Conservation (phyloP, 53 echinoderm and acorn worm genomes). For the Holothuria leucospilota region DNA sequence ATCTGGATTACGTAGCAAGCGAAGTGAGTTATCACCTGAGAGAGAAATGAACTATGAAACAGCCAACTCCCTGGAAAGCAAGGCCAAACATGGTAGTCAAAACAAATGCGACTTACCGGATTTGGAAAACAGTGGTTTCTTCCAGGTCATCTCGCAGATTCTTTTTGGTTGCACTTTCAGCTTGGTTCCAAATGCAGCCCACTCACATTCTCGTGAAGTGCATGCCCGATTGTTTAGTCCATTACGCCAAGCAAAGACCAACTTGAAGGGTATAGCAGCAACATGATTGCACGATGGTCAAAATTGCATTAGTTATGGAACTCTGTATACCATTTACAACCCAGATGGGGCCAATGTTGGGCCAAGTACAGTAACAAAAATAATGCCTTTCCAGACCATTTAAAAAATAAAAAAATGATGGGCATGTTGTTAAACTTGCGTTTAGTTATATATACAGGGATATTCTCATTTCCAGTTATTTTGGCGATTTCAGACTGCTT, state of each 20-base stretch:
- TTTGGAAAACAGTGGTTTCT: constrained; percentile 18
- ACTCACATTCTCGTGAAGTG: constrained; percentile 38
- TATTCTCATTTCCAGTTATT: too few relatives aligned
- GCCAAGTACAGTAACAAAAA: constrained; percentile 6
- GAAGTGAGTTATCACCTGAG: background rate
- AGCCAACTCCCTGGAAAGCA: background rate
- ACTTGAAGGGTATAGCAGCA: constrained; percentile 41
- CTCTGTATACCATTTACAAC: background rate
- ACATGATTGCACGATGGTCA: constrained; percentile 48
- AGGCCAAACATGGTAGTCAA: too few relatives aligned
- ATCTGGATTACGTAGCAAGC: background rate
- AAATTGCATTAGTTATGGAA: background rate
- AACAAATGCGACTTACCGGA: background rate
- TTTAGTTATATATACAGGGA: too few relatives aligned
- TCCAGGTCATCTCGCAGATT: too few relatives aligned
- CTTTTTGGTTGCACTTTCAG: constrained; percentile 7
- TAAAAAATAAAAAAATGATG: too few relatives aligned
- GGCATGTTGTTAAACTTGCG: too few relatives aligned
- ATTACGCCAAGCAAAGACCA: constrained; percentile 52
- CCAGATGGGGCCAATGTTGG: too few relatives aligned
- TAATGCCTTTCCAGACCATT: background rate
- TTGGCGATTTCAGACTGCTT: too few relatives aligned
- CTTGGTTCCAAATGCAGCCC: constrained; percentile 42
- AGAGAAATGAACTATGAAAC: background rate
- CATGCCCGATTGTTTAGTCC: constrained; percentile 52